Conservation (phyloP, 2,797 vertebrate species). For the Apogon hyalosoma region DNA sequence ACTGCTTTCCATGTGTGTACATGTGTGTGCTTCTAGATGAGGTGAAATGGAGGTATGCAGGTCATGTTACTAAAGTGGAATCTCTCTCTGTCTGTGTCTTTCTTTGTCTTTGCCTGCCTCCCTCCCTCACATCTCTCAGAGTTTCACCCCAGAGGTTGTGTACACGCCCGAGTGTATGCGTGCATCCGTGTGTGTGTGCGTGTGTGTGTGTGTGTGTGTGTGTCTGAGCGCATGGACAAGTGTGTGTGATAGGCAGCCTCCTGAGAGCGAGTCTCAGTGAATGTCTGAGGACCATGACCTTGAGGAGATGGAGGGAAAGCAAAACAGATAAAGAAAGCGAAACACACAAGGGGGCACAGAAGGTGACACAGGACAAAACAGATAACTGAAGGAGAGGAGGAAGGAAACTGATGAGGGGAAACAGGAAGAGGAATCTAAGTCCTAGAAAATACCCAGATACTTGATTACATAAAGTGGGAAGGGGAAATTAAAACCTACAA, state of each 20-base stretch:
- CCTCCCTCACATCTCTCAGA: conserved; percentile 21
- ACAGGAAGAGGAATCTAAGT: too few relatives aligned
- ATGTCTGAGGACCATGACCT: conserved; percentile 71
- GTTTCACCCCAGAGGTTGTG: conserved; percentile 30
- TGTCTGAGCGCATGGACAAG: conserved; percentile 31
- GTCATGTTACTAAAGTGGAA: conserved; percentile 49
- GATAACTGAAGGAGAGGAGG: conserved; percentile 37
- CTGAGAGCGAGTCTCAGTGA: conserved; percentile 60
- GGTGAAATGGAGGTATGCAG: conserved; percentile 25
- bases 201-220: conserved; percentile 26
- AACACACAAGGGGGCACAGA: conserved; percentile 44
- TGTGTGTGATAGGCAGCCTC: conserved; percentile 43
- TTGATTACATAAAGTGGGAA: too few relatives aligned
- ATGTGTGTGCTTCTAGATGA: conserved; percentile 10
- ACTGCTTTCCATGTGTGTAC: conserved; percentile 22
- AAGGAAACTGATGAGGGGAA: background rate
- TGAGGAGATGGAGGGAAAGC: conserved; percentile 62
- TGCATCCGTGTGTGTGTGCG: conserved; percentile 9
- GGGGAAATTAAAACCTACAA: too few relatives aligned
- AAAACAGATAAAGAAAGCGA: conserved; percentile 53
- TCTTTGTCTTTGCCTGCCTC: conserved; percentile 5
- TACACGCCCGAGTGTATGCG: background rate
- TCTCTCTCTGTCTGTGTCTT: conserved; percentile 27
- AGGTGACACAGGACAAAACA: conserved; percentile 51
- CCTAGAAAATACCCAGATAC: too few relatives aligned